Conservation (phyloP, 2,113 vertebrate genomes). For the Paratilapia polleni region DNA sequence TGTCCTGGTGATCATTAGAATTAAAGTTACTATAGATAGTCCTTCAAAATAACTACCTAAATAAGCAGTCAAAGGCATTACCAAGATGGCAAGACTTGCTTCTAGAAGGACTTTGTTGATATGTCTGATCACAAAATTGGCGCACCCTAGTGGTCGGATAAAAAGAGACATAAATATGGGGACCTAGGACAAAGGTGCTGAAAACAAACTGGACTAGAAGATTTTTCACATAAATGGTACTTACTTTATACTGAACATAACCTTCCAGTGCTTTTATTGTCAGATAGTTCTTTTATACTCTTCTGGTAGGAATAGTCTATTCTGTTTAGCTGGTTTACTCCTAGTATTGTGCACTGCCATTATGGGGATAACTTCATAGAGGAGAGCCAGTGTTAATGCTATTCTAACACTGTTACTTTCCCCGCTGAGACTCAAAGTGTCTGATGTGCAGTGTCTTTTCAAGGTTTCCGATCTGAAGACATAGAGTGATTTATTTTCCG, state of each 20-base stretch:
- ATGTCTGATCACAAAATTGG: neutral
- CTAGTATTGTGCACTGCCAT: neutral
- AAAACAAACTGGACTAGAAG: too few species aligned
- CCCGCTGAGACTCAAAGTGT: neutral
- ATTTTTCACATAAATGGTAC: neutral
- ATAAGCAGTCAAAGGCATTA: neutral
- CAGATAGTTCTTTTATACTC: neutral
- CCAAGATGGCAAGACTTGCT: neutral
- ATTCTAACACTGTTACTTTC: neutral
- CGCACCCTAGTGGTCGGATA: neutral
- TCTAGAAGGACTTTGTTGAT: neutral
- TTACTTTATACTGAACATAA: neutral
- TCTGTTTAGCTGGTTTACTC: too few species aligned
- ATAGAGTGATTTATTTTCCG: neutral
- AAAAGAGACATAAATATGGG: neutral
- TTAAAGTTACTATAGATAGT: neutral
- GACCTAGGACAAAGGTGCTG: too few species aligned
- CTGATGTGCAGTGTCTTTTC: neutral
- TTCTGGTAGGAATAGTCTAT: neutral
- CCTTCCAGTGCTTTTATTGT: neutral
- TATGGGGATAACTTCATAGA: neutral
- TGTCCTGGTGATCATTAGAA: neutral
- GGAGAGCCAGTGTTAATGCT: neutral
- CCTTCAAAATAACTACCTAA: neutral
- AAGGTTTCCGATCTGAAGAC: neutral